Base-by-base conservation (phyloP, 2,797 vertebrate species). In the Artibeus lituratus region DNA sequence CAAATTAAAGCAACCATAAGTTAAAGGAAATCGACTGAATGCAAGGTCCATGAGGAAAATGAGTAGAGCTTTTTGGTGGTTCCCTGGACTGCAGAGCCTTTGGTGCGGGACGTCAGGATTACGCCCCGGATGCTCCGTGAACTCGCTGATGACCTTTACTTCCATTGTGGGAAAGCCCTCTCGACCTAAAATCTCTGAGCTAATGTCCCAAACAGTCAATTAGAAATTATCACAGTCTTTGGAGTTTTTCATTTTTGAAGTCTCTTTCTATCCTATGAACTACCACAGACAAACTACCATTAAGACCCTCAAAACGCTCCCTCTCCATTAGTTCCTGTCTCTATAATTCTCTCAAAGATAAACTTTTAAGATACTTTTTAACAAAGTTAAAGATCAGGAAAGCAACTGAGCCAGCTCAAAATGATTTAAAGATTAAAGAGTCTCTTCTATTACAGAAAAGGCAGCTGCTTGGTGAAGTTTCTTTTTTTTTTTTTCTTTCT, bases 401-500 rank as follows among this genome's bases (percentile, higher is more conserved):
- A 89, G 92, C 86, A 95, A 94, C 55, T 14, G 74, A 93, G 91
- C 74, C 83, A 76, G 74, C 92, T 97, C 88, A 93, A 87, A 94
- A 92, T 85, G 86, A 94, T 91, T 94, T 96, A 94, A 97, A 96
- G 90, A 97, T 96, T 91, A 96, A 96, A 94, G 37, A 81, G 62
- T 89, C 73, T 93, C 86, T 95, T 93, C 84, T 74, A 87, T 94
- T 89, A 88, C 67, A 96, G 65, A 94, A 39, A 78, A 91, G 26
- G 80, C 91, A 92, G 93, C 57, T 55, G 83, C 55, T 94, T 42
- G n/a, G 4, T 82, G 89, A 90, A 76, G 42, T 21, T 51, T 16
- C 37, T 42, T 59, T 44, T 18, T n/a, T n/a, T n/a, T 5, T 15
- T 77, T 77, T 19, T 24, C 73, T 49, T 3, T 19, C 47, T 22